Evolutionary conservation across 2,888 invertebrate species (phyloP).

Genomic region (Agrochola lychnidis): DNA sequence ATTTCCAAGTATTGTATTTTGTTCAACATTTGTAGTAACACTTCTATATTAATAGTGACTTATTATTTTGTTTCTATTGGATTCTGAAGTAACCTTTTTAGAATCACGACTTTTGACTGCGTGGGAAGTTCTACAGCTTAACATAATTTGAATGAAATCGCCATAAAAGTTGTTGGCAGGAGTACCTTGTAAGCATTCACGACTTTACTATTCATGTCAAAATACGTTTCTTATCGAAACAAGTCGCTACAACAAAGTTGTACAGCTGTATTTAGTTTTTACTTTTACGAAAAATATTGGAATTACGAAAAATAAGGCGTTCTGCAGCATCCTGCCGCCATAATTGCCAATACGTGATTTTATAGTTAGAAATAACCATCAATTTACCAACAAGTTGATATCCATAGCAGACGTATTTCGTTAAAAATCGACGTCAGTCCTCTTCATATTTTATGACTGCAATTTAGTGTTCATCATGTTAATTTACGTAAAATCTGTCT

Average conservation of each 20-base stretch:
- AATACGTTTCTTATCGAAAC: constrained; percentile 44
- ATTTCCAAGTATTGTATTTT: background rate
- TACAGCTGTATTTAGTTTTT: constrained; percentile 1
- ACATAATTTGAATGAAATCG: constrained; percentile 60
- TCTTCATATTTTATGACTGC: constrained; percentile 23
- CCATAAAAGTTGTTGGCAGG: constrained; percentile 53
- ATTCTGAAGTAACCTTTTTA: constrained; percentile 55
- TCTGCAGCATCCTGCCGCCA: background rate
- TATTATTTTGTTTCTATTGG: constrained; percentile 16
- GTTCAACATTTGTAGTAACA: background rate
- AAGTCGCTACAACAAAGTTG: constrained; percentile 22
- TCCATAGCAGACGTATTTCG: background rate
- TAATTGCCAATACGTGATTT: background rate
- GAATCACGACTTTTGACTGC: constrained; percentile 58
- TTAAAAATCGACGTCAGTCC: background rate
- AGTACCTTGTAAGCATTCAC: constrained; percentile 47
- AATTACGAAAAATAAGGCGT: background rate
- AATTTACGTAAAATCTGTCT: constrained; percentile 16
- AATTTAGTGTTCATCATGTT: constrained; percentile 33
- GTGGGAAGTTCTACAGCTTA: constrained; percentile 53
- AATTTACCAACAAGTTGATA: constrained; percentile 11
- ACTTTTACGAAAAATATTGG: background rate
- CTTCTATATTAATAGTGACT: background rate
- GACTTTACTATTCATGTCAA: constrained; percentile 47
- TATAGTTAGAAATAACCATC: background rate